Base-by-base conservation (phyloP, 2,888 invertebrate species). In the Nomada ferruginata region DNA sequence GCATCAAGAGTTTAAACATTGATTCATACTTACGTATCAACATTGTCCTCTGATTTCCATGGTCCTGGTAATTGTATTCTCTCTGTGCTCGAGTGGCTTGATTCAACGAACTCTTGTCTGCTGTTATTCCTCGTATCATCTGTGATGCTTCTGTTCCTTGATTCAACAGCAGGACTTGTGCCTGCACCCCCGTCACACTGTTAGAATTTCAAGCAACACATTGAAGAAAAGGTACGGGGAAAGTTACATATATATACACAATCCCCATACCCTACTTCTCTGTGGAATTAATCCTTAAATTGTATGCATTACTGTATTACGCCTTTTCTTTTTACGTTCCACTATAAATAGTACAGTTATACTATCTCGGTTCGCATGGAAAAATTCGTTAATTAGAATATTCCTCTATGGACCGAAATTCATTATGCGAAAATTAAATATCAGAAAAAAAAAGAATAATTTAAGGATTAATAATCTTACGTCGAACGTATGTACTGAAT, bases 131-230 rank as follows among this genome's bases (percentile, higher is more conserved):
- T 15, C 47, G 42, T 18, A 11, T 57, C 47, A 3, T 73, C 71
- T 53, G 73, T 65, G 74, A 77, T 18, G 57, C 85, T 65, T 76
- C 53, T 52, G 76, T 68, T 80, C 82, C 83, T 71, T 87, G 86
- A 70, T 78, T 79, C 85, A 83, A 64, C 83, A 86, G 89, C 89
- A 89, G 89, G 86, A 87, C 85, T 84, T 88, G 89, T 89, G 92
- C 91, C 92, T 93, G 93, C 91, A 92, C 92, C 90, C 90, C 92
- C 91, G 91, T 91, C 90, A 92, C 92, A 93, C 93, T 93, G 93
- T 93, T 93, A 93, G 92, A 92, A 92, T 92, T 90, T 89, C 91
- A 92, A 92, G 89, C 90, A 85, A 90, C 87, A 91, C 85, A 91
- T 90, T 92, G 89, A 87, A 91, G 90, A 90, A 87, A 87, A 91